phyloP scores from a whole-genome alignment of 2,113 vertebrate species.

The Conger conger region DNA sequence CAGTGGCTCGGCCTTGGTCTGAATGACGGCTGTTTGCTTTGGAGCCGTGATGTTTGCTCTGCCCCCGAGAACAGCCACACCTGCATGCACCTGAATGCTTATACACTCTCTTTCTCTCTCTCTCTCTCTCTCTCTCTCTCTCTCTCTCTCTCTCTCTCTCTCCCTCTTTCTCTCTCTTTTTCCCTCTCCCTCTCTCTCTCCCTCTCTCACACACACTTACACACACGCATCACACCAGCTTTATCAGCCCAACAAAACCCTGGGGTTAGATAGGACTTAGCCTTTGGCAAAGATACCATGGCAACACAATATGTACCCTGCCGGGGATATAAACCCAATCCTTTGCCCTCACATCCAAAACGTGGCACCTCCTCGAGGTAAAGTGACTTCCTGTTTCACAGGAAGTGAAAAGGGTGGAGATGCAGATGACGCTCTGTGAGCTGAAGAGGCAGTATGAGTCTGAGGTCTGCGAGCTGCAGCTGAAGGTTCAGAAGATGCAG shows the following conservation, averaged over 20 bases:
- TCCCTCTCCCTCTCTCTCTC: not conserved
- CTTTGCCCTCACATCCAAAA: not conserved
- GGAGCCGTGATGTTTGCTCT: conserved; percentile 12
- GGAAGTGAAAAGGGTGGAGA: not conserved
- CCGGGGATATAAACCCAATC: not conserved
- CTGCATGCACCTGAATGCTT: not conserved
- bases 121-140: not conserved
- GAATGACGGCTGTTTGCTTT: conserved; percentile 8
- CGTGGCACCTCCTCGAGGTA: too few relatives aligned
- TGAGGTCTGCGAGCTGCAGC: conserved; percentile 90
- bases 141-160: not conserved
- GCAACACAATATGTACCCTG: too few relatives aligned
- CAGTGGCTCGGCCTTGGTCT: not conserved
- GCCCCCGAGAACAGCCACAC: not conserved
- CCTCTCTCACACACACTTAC: not conserved
- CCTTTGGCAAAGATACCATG: too few relatives aligned
- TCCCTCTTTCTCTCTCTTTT: not conserved
- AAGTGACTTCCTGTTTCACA: not conserved
- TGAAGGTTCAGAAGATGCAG: conserved; percentile 87
- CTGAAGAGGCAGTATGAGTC: conserved; percentile 79
- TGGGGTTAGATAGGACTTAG: too few relatives aligned
- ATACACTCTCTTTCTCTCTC: conserved; percentile 12
- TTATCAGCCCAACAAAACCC: too few relatives aligned
- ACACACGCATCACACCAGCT: not conserved
- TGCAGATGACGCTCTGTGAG: conserved; percentile 65